phyloP scores from a whole-genome alignment of 2,113 vertebrate genomes.

The Hirundichthys speculiger region DNA sequence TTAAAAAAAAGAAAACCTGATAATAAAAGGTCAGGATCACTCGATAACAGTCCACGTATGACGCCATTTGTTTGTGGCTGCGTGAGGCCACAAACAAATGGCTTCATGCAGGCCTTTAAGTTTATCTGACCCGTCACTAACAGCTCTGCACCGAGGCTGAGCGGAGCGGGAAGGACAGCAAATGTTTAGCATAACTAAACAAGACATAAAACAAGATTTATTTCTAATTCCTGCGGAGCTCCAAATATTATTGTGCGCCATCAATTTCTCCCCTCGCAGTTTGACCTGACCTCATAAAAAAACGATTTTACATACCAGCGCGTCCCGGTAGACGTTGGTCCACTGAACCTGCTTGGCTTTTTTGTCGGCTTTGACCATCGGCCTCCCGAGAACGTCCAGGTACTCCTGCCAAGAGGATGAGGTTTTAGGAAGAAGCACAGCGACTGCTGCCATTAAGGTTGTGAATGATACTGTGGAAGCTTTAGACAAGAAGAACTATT shows the following conservation, averaged over 20 bases:
- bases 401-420: conserved; percentile 86
- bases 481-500: too few relatives aligned
- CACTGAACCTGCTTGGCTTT: conserved; percentile 94
- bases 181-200: neutral
- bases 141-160: conserved; percentile 1
- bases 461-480: too few relatives aligned
- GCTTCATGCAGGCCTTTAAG: neutral
- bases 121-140: conserved; percentile 13
- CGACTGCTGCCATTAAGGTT: too few relatives aligned
- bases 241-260: neutral
- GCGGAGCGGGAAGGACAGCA: conserved; percentile 28
- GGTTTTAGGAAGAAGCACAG: too few relatives aligned
- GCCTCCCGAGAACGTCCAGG: conserved; percentile 94
- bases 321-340: conserved; percentile 98
- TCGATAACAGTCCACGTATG: too few relatives aligned
- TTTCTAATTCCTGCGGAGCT: neutral
- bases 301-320: conserved; percentile 84
- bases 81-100: conserved; percentile 1
- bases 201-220: conserved; percentile 39
- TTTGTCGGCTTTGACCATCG: conserved; percentile 91
- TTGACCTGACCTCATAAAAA: too few relatives aligned
- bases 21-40: conserved; percentile 9
- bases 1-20: neutral
- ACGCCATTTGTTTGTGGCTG: conserved; percentile 16
- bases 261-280: neutral